These are phyloP conservation scores for Climacteris rufus DNA, from an alignment of 2,113 vertebrate species.

Conservation along the genomic window DNA sequence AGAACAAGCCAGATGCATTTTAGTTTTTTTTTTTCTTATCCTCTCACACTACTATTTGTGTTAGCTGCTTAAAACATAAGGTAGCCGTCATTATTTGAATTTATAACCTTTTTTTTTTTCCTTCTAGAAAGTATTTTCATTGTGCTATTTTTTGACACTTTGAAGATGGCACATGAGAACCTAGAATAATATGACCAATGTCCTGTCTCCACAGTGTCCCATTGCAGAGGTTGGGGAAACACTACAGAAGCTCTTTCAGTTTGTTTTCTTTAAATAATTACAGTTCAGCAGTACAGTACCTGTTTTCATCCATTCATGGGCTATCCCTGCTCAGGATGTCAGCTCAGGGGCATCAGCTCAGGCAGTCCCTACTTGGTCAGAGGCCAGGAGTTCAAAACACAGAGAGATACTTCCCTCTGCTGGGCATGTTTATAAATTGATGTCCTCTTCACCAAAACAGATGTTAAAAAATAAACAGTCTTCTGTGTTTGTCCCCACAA, in stretches of 20 bases:
- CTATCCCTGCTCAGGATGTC: neutral
- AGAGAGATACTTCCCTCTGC: constrained; percentile 42
- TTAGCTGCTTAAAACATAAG: neutral
- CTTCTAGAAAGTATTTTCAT: neutral
- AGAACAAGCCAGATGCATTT: neutral
- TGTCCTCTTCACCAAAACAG: neutral
- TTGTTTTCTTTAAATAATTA: neutral
- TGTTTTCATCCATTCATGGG: neutral
- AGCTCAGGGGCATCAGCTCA: neutral
- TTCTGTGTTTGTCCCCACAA: neutral
- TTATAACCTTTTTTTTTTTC: neutral
- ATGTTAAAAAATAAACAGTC: neutral
- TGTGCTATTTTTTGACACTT: neutral
- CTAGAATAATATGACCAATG: neutral
- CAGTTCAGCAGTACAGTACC: neutral
- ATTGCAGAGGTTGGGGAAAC: neutral
- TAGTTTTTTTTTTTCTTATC: neutral
- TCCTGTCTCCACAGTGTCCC: neutral
- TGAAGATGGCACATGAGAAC: neutral
- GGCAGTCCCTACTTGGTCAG: neutral
- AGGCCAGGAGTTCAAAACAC: neutral
- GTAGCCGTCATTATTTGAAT: neutral
- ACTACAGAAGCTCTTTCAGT: rapidly evolving
- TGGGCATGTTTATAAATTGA: neutral
- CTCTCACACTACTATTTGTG: neutral